Evolutionary conservation across 2,888 invertebrate genomes (phyloP), one percentile per base, ranked within the genome.

Genomic region (Andrena marginata): DNA sequence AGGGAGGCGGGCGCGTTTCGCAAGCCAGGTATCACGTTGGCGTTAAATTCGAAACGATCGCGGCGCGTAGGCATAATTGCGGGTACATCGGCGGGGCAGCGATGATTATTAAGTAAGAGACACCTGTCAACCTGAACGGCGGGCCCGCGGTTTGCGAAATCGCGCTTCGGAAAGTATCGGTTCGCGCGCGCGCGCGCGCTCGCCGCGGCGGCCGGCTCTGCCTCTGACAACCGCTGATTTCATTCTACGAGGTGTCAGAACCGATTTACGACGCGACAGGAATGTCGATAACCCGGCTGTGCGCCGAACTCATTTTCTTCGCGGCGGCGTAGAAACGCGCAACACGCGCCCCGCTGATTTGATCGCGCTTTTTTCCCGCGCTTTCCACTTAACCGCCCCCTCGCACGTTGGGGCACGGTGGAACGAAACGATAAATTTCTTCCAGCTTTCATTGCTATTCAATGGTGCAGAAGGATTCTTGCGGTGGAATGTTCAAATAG

Each of bases 231-330:
- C 90, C 90, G 88, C 88, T 90, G 91, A 90, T 91, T 92, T 90
- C 90, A 92, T 92, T 92, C 91, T 85, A 83, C 85, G 80, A 83
- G 89, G 90, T 89, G 90, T 89, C 90, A 85, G 82, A 80, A 84
- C 88, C 90, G 90, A 92, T 92, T 92, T 92, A 92, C 90, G 92
- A 89, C 88, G 84, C 88, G 88, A 90, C 89, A 85, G 85, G 89
- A 91, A 88, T 89, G 85, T 87, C 90, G 90, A 91, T 91, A 89
- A 86, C 86, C 75, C 86, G 77, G 85, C 88, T 84, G 82, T 74
- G 64, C 71, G 86, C 86, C 87, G 90, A 89, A 91, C 82, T 90
- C 89, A 90, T 91, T 89, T 70, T 78, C 83, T 51, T 56, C 84
- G 26, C 51, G 75, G 62, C 88, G 56, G 76, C 78, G 65, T 69